Evolutionary conservation across 2,113 vertebrate genomes (phyloP).

Genomic region (Hydropotes inermis): DNA sequence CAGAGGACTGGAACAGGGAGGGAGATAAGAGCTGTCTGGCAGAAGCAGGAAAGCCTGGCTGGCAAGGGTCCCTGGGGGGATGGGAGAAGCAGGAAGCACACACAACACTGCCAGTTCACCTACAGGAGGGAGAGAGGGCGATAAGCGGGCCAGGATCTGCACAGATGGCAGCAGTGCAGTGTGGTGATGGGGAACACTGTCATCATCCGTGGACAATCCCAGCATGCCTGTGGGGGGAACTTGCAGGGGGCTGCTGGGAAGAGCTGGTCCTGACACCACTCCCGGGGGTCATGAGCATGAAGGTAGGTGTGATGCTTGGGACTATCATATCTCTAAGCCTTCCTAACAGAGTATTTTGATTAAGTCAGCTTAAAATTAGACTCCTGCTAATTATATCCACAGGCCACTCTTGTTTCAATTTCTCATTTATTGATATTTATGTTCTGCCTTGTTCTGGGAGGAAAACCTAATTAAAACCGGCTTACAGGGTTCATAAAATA

Average conservation of each 20-base stretch:
- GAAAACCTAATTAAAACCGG: not conserved
- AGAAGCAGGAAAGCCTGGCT: not conserved
- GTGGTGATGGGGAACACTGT: fast-evolving
- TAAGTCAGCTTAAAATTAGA: not conserved
- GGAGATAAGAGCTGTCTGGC: too few relatives aligned
- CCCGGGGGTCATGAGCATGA: fast-evolving
- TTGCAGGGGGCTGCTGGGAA: not conserved
- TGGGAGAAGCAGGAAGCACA: not conserved
- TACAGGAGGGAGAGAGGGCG: not conserved
- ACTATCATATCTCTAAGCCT: not conserved
- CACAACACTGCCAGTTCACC: not conserved
- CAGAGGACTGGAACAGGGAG: not conserved
- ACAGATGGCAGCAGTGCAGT: not conserved
- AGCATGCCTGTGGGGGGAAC: not conserved
- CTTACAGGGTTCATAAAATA: not conserved
- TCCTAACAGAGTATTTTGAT: not conserved
- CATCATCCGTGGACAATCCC: fast-evolving
- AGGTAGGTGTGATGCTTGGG: not conserved
- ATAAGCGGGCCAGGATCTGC: not conserved
- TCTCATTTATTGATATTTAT: not conserved
- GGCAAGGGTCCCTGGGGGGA: too few relatives aligned
- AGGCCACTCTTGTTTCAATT: not conserved
- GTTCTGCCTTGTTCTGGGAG: not conserved
- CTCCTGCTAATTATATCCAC: not conserved
- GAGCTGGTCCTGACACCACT: not conserved